Conservation (phyloP, 2,888 invertebrate species). For the Cryptus viduatorius region DNA sequence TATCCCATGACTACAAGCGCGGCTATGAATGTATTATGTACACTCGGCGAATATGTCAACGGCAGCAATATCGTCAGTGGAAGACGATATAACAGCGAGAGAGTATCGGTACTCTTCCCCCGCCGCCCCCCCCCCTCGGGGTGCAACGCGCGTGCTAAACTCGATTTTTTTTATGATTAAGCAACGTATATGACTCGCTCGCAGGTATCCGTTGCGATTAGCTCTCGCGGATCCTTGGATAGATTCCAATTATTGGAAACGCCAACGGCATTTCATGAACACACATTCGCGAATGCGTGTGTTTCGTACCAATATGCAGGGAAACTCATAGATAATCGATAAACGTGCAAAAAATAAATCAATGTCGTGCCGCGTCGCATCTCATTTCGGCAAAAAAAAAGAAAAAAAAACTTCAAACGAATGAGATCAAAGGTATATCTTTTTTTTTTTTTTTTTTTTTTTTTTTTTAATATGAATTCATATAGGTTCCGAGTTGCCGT, state of each 20-base stretch:
- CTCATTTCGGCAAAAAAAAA: background rate
- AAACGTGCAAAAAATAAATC: slow-evolving; percentile 11
- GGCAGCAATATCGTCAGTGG: slow-evolving; percentile 75
- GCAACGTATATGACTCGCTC: slow-evolving; percentile 38
- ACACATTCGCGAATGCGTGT: slow-evolving; percentile 20
- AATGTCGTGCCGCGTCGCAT: too few species aligned
- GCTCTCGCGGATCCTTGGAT: slow-evolving; percentile 48
- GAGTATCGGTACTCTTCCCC: slow-evolving; percentile 23
- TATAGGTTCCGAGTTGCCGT: too few species aligned
- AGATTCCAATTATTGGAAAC: slow-evolving; percentile 65
- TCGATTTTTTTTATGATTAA: slow-evolving; percentile 52
- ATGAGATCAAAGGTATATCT: background rate
- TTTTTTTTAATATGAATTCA: too few species aligned
- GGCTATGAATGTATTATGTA: slow-evolving; percentile 81
- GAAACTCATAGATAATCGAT: slow-evolving; percentile 38
- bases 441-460: too few species aligned
- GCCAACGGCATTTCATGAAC: slow-evolving; percentile 58
- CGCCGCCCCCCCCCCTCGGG: background rate
- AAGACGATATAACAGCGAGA: slow-evolving; percentile 31
- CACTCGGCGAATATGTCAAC: slow-evolving; percentile 82
- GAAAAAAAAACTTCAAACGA: background rate
- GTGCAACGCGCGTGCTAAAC: slow-evolving; percentile 22
- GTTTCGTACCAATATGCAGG: background rate
- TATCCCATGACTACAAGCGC: slow-evolving; percentile 73
- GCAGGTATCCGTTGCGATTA: slow-evolving; percentile 24